Evolutionary conservation across 2,797 vertebrate species (phyloP), one percentile per base, ranked within the genome.

Genomic region (Lycodopsis pacificus): DNA sequence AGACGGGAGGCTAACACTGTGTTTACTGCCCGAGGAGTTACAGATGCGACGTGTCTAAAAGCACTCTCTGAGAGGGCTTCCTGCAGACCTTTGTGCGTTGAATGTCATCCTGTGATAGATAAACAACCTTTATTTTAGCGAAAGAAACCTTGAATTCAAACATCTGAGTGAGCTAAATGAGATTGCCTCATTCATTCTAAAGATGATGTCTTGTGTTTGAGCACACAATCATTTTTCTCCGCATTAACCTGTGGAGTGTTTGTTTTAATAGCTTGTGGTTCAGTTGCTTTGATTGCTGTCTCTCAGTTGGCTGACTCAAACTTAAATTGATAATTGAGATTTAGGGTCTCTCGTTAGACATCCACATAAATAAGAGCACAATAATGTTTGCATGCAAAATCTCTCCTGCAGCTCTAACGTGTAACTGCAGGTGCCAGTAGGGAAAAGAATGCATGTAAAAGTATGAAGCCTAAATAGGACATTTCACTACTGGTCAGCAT

Each of bases 281-380:
- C 20, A 62, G 62, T 58, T 64, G 27, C 49, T 77, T 72, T 86
- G 77, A 85, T 79, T 53, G 71, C 61, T 76, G n/a, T 79, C 66
- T 66, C 75, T 76, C 65, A 87, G 71, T 5, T 61, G 59, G 53
- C n/a, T 78, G 70, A 80, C 64, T 74, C 10, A 2, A 82, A 77
- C 73, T 86, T 76, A 69, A 84, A 87, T 80, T 86, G 81, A 78
- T 79, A 61, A 76, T 81, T 83, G 48, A 74, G 74, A 84, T 77
- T 62, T 73, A 42, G 30, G 46, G 57, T 27, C 72, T 85, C 51
- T 80, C 27, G 72, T 68, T 61, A 78, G 42, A 73, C 34, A 38
- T 49, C 49, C 25, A 56, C 42, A 79, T 72, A 36, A 77, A 75
- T 76, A 72, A 71, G 19, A 76, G 58, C 44, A 64, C 14, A 42